Base-by-base conservation (phyloP, 2,888 invertebrate species). In the Minunthozetes semirufus region DNA sequence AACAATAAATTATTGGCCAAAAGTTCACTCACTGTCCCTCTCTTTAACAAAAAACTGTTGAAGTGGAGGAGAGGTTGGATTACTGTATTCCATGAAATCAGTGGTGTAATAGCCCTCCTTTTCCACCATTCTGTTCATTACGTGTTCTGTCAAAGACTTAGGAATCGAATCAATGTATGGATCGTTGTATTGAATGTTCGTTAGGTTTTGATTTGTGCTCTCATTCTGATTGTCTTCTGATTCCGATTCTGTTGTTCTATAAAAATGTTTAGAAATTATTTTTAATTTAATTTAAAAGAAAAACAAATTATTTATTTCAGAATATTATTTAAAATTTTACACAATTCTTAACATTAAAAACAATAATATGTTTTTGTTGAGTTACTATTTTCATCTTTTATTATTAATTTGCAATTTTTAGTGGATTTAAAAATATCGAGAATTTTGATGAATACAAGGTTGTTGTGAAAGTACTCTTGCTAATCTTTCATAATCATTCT, bases 111-210 rank as follows among this genome's bases (percentile, higher is more conserved):
- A 61, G 25, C 19, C 1, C 1, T 19, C 22, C 1, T 38, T 38
- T 13, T 22, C 68, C 1, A 15, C 22, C 13, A 42, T 42, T 42
- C n/a, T 22, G 15, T 42, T 15, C n/a, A 42, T 2, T 9, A 68
- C 22, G 6, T 68, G 38, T 22, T 68, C 68, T 38, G 68, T 68
- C 42, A 68, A 46, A 29, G 42, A 68, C 33, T 68, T 68, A 46
- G 68, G 15, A 27, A 25, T 27, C 2, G 59, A 27, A 8, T 9
- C 4, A 22, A 6, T 19, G 29, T n/a, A n/a, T n/a, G n/a, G 2
- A 48, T 22, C 56, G 13, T 33, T 33, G 61, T 61, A 61, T 33
- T 29, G 33, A 17, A 8, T 27, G 13, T 59, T 15, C 5, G 27
- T 19, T 25, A 61, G 6, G 33, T 38, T 38, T 63, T 63, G 63